Evolutionary conservation across 2,113 vertebrate species (phyloP), one percentile per base, ranked within the genome.

Genomic region (Halichoeres trimaculatus): DNA sequence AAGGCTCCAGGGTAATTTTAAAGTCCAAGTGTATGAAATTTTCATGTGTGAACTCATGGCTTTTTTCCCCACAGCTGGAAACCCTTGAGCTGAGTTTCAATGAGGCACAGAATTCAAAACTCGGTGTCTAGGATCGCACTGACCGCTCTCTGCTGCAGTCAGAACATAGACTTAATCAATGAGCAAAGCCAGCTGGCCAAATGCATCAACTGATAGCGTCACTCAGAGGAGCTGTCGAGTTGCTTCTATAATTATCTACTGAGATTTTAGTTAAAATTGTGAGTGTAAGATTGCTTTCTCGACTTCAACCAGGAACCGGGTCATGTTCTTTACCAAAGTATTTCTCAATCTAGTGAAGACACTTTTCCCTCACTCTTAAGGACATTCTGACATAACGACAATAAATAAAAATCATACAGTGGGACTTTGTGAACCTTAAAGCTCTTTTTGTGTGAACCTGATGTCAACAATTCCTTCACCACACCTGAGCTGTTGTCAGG

Each of bases 11-110:
- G 48, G 38, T 76, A 34, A 19, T 24, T 61, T 35, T 62, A 1
- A 23, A 45, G 50, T 53, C 43, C 26, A 23, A 64, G 43, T 19
- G 74, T 59, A 78, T 82, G 43, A 70, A 53, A 55, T 67, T 73
- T 66, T 41, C 50, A 57, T 66, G 9, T 30, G 10, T 60, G 66
- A 76, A 70, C 54, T 52, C 1, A 51, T 72, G 67, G 45, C 55
- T 56, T 66, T n/a, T 22, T 71, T 76, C 56, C 64, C 57, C 26
- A 23, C 3, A 60, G 19, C 23, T 16, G 26, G 45, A 45, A 69
- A 63, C 19, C 11, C 2, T 1, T 8, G 43, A 45, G 16, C 17
- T 45, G 17, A 2, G 4, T 45, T 45, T 17, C 16, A 13, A 45
- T 43, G n/a, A 58, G 55, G n/a, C n/a, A 8, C 24, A 54, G 12